Evolutionary conservation across 2,888 invertebrate species (phyloP), one percentile per base, ranked within the genome.

Genomic region (Drosophila atripex): DNA sequence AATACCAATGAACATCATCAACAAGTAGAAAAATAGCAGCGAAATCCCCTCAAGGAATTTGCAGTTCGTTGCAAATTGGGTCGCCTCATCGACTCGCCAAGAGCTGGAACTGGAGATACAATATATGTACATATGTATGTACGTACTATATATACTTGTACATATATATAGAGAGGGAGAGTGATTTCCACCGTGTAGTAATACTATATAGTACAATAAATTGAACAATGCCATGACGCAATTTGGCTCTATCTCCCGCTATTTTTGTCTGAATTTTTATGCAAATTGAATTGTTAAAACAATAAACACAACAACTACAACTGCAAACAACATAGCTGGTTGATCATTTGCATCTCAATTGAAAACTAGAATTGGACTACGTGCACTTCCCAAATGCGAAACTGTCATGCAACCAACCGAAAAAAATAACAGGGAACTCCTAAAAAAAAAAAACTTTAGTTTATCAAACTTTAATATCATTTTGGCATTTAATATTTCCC

Each of bases 341-440:
- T 58, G 60, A 55, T 74, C 72, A 85, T 86, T 86, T 83, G 77
- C 83, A 80, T 80, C 58, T 61, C 77, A 78, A 85, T 78, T 76
- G 58, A 71, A 49, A n/a, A n/a, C 21, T 49, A 53, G 45, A 58
- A 50, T 57, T 25, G 39, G 45, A 57, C 39, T 65, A 54, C 61
- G 21, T 77, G 74, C 86, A 86, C 76, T 85, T 84, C 78, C 84
- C 66, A 73, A 82, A 87, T 82, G 77, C 60, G 57, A 50, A 23
- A 54, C 56, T 65, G 41, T 51, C 74, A 86, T 72, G 80, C 72
- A 54, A 38, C 12, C 11, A 18, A 41, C 3, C 39, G 1, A 4
- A 18, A 18, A 18, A 41, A 16, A 3, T 3, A 18, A 11, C 18
- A 9, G 0, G 9, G 2, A 18, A 46, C 32, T 12, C 4, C 1